Conservation (phyloP, 1,140 invertebrate species). For the Bursaphelenchus mucronatus region DNA sequence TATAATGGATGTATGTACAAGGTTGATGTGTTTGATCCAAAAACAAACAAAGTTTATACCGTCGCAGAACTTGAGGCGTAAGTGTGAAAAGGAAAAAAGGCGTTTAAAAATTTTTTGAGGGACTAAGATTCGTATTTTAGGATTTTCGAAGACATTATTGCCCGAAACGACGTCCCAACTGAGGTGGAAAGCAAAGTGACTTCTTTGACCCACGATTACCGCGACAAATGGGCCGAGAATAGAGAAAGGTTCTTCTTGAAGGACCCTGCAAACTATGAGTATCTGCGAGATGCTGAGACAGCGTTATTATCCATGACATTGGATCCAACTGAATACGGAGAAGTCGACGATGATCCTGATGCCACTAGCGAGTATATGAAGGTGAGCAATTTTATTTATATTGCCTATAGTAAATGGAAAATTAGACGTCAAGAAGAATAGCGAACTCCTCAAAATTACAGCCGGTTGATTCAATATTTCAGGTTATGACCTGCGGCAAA, state of each 20-base stretch:
- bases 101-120: constrained; percentile 8
- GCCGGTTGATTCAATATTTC: neutral
- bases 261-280: constrained; percentile 32
- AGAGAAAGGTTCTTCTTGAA: constrained; percentile 45
- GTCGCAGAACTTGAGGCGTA: constrained; percentile 34
- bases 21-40: constrained; percentile 45
- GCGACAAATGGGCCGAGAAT: constrained; percentile 47
- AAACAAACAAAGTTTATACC: constrained; percentile 25
- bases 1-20: constrained; percentile 46
- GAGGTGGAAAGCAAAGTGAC: constrained; percentile 33
- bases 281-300: constrained; percentile 42
- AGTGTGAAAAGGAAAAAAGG: neutral
- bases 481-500: constrained; percentile 76
- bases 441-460: neutral
- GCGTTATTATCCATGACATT: constrained; percentile 46
- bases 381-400: neutral
- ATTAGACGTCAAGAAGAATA: constrained; percentile 48
- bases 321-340: constrained; percentile 31
- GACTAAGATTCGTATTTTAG: constrained; percentile 30
- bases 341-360: constrained; percentile 29
- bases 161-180: constrained; percentile 30
- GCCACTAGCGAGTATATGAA: neutral
- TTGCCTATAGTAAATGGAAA: neutral
- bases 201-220: constrained; percentile 45
- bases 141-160: constrained; percentile 39